Base-by-base conservation (phyloP, 2,113 vertebrate genomes). In the Myotis brandtii region DNA sequence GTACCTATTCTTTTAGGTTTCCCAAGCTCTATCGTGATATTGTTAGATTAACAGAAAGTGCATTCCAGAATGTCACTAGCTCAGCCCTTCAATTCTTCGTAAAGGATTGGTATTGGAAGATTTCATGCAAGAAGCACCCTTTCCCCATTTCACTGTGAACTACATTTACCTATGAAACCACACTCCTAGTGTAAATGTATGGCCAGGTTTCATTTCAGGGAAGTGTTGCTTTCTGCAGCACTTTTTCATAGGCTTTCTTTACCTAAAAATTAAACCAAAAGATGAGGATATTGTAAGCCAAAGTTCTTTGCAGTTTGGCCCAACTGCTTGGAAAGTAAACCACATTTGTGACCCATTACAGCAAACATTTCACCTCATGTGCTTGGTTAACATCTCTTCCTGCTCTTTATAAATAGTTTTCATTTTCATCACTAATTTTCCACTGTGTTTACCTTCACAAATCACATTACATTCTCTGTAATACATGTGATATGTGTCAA, bases 201-300 rank as follows among this genome's bases (percentile, higher is more conserved):
- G 80, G n/a, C 81, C 34, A 91, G 1, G 10, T 37, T 95, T 91
- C 10, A 0, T 84, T 91, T 21, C 56, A 56, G 73, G 73, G 80
- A 89, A 70, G 79, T 17, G 43, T 52, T 86, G 32, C 54, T 91
- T 76, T 93, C 83, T 79, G 6, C 3, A 66, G 75, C 75, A 21
- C 11, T 48, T 85, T 92, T 62, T 79, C 40, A 50, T 40, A 69
- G 56, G n/a, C 30, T 93, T 81, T 30, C 54, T 84, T 59, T 94
- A 82, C 67, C 46, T 81, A 59, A 93, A 94, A 95, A 81, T 93
- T 79, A 93, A 93, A 89, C 64, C 37, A 66, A 14, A 89, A 80
- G 86, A 73, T 79, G 11, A 92, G 23, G 64, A 86, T 82, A 34
- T 52, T 20, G 48, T 50, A 46, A 83, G 6, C 23, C 37, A 59